These are phyloP conservation scores for Caloenas nicobarica DNA, from an alignment of 2,113 vertebrate species.

Conservation along the genomic window DNA sequence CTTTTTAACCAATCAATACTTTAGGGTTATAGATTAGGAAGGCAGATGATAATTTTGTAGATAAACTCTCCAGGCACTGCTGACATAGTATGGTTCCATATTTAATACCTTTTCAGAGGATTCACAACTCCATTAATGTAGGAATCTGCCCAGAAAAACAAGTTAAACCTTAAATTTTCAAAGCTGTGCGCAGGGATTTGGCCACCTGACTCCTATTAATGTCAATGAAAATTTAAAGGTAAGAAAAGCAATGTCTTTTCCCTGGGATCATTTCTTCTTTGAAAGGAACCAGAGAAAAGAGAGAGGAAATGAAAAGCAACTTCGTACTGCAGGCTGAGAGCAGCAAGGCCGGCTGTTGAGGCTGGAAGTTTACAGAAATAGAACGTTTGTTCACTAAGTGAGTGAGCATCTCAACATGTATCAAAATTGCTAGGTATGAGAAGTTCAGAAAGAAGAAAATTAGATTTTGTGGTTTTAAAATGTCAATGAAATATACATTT, in stretches of 20 bases:
- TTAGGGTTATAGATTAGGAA: slow-evolving; percentile 71
- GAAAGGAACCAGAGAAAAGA: slow-evolving; percentile 19
- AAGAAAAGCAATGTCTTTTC: slow-evolving; percentile 15
- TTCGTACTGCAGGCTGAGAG: background rate
- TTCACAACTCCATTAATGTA: slow-evolving; percentile 23
- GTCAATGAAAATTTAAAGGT: slow-evolving; percentile 57
- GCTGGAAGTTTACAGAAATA: background rate
- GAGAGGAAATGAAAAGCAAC: slow-evolving; percentile 52
- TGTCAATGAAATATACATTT: slow-evolving; percentile 71
- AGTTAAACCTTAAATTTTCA: slow-evolving; percentile 58
- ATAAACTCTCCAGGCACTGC: slow-evolving; percentile 54
- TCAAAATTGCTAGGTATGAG: background rate
- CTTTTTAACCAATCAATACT: slow-evolving; percentile 74
- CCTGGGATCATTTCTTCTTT: slow-evolving; percentile 21
- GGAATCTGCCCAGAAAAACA: background rate
- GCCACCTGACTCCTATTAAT: slow-evolving; percentile 59
- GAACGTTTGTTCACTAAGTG: background rate
- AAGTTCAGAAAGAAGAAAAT: background rate
- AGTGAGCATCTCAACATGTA: background rate
- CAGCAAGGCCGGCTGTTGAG: background rate
- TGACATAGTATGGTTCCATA: slow-evolving; percentile 43
- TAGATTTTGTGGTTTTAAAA: slow-evolving; percentile 16
- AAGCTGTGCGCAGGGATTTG: slow-evolving; percentile 34
- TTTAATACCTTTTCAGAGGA: slow-evolving; percentile 47
- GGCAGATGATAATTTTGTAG: slow-evolving; percentile 64